A percentile compares a stretch with the other conserved stretches of the same genome.
phyloP scores from a whole-genome alignment of 2,888 invertebrate species.

The Invenusta paracnida region DNA sequence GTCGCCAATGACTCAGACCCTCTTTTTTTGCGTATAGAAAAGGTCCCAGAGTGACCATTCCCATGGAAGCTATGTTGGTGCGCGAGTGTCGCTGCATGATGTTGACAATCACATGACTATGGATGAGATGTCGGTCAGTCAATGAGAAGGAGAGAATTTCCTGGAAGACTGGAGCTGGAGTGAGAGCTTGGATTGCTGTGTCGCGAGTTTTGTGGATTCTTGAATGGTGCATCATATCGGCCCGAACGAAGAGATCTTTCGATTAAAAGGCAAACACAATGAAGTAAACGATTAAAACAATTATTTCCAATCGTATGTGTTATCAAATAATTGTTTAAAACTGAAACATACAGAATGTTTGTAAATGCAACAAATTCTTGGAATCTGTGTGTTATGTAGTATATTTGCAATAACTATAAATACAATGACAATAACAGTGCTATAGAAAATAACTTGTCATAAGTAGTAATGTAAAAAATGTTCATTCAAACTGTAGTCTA shows the following conservation, averaged over 20 bases:
- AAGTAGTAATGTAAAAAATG: too few species aligned
- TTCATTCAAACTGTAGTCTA: too few species aligned
- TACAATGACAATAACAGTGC: too few species aligned
- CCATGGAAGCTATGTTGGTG: background rate
- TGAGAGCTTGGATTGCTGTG: background rate
- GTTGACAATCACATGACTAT: background rate
- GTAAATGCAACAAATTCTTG: too few species aligned
- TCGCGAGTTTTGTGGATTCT: background rate
- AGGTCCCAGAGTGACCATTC: background rate
- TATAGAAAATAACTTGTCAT: too few species aligned
- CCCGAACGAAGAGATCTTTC: background rate
- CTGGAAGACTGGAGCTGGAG: background rate
- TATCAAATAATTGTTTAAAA: too few species aligned
- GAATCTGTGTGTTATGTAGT: too few species aligned
- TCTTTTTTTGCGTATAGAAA: background rate
- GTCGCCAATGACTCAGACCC: background rate
- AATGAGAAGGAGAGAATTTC: background rate
- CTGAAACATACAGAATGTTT: too few species aligned
- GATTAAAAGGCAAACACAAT: too few species aligned
- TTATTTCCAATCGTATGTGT: too few species aligned
- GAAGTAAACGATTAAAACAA: too few species aligned
- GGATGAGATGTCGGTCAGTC: background rate
- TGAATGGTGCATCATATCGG: background rate
- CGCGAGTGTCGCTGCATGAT: background rate
- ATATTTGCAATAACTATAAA: too few species aligned